Evolutionary conservation across 2,113 vertebrate genomes (phyloP).

Genomic region (Mustela nigripes): DNA sequence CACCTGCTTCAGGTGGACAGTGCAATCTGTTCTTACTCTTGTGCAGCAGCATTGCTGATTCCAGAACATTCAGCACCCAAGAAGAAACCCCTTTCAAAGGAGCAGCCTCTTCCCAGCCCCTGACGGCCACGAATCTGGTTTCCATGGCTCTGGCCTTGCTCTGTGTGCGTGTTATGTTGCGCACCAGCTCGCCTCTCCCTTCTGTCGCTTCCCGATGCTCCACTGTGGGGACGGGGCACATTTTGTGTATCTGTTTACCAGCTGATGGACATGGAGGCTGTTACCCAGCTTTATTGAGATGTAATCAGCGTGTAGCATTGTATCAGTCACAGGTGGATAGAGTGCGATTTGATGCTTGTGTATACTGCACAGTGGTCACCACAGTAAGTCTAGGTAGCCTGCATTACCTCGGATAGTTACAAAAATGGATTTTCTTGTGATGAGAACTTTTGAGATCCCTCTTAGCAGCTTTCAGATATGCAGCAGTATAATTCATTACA

Average conservation of each 20-base stretch:
- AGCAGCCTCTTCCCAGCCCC: not conserved
- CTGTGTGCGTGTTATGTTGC: fast-evolving
- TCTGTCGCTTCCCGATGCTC: too few species aligned
- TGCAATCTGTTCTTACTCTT: not conserved
- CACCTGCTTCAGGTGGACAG: not conserved
- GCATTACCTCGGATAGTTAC: not conserved
- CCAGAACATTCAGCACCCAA: not conserved
- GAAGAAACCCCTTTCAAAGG: not conserved
- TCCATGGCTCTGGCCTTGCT: not conserved
- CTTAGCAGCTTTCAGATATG: not conserved
- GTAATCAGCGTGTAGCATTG: not conserved
- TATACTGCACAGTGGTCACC: not conserved
- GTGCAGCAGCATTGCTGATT: not conserved
- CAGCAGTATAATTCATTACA: not conserved
- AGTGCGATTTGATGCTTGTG: not conserved
- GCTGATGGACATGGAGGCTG: not conserved
- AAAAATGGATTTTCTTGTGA: not conserved
- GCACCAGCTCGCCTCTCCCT: not conserved
- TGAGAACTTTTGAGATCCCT: not conserved
- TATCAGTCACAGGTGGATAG: not conserved
- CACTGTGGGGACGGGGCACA: not conserved
- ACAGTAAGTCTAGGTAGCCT: not conserved
- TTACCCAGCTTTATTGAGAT: not conserved
- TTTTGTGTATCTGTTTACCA: not conserved
- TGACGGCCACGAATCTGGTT: not conserved